Base-by-base conservation (phyloP, 2,888 invertebrate genomes). In the Drosophila atripex region DNA sequence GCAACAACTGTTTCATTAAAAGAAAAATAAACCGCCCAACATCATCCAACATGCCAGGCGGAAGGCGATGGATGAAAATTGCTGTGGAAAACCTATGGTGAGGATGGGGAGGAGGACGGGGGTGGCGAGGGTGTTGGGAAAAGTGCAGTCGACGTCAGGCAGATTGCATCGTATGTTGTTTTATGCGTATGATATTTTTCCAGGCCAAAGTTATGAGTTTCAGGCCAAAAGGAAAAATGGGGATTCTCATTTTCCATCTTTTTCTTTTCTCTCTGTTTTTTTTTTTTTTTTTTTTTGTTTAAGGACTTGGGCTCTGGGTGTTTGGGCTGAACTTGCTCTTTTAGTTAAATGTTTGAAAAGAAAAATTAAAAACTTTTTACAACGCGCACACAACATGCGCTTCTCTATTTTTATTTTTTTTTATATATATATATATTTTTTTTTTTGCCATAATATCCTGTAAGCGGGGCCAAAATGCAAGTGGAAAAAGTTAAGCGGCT, bases 291-390 rank as follows among this genome's bases (percentile, higher is more conserved):
- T 23, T 18, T 55, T 49, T 47, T 55, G 39, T 28, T n/a, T 30
- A 12, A 39, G 60, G 49, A 16, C 8, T 21, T 18, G 3, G 32
- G 32, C 39, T 4, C 14, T 8, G 21, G 35, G 8, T 25, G 23
- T 46, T 16, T 23, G 32, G 23, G 16, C n/a, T 58, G 46, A 50
- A 66, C 73, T 86, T 88, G 80, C 80, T 84, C 82, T 88, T 88
- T 88, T 84, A 86, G 83, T 83, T 84, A 83, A 88, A 88, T 83
- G 86, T 83, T 88, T 86, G 84, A 86, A 83, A 83, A 83, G 86
- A 88, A 86, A 88, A 83, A 83, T 86, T 83, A 88, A 88, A 83
- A 88, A 88, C 86, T 83, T 88, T 86, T 80, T 77, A 88, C 86
- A 83, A 78, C 39, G 39, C 88, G 79, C 75, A 66, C 73, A 71